Evolutionary conservation across 2,113 vertebrate species (phyloP).

Genomic region (Micronisus gabar): DNA sequence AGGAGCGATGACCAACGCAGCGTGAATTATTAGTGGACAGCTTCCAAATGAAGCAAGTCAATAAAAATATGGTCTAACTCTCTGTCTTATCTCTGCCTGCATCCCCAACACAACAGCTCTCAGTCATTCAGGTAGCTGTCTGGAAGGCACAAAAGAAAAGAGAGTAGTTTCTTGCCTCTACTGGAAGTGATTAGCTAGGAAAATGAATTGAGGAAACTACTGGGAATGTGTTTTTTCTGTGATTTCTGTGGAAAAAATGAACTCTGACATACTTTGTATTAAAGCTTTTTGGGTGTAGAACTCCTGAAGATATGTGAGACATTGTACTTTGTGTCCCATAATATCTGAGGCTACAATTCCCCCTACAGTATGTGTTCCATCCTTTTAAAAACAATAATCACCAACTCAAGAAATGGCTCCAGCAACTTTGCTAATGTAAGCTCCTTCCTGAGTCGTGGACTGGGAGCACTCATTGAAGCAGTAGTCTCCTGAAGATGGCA

Average conservation of each 20-base stretch:
- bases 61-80: not conserved
- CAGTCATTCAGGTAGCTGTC: not conserved
- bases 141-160: not conserved
- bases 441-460: not conserved
- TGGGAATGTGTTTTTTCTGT: not conserved
- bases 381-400: not conserved
- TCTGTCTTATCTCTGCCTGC: not conserved
- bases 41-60: not conserved
- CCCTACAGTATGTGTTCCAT: not conserved
- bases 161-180: not conserved
- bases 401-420: not conserved
- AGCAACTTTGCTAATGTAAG: not conserved
- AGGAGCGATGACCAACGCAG: not conserved
- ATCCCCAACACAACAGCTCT: not conserved
- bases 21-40: not conserved
- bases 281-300: not conserved
- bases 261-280: not conserved
- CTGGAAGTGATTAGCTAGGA: not conserved
- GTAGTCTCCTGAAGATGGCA: not conserved
- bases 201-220: not conserved
- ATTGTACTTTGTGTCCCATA: not conserved
- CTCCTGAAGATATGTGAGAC: not conserved
- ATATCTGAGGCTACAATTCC: not conserved
- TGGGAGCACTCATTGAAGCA: not conserved
- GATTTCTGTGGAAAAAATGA: not conserved